phyloP scores from a whole-genome alignment of 2,888 invertebrate genomes.

The Strigamia maritima region DNA sequence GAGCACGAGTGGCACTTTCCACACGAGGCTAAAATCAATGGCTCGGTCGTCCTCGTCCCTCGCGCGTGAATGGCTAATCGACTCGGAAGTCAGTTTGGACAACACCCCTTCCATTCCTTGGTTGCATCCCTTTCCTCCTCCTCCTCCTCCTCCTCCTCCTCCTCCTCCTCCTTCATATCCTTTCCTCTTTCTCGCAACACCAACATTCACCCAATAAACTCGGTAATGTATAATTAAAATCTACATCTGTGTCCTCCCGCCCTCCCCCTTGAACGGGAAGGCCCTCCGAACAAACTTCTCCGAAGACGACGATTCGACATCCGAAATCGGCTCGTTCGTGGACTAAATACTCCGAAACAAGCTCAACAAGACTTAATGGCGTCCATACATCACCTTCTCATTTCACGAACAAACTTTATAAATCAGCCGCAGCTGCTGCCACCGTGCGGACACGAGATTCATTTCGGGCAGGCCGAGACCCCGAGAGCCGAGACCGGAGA shows the following conservation, averaged over 20 bases:
- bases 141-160: too few species aligned
- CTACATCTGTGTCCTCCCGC: conserved; percentile 33
- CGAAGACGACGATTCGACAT: too few species aligned
- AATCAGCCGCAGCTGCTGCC: conserved; percentile 38
- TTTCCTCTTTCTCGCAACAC: background rate
- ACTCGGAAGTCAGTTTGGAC: conserved; percentile 24
- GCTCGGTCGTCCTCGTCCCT: conserved; percentile 10
- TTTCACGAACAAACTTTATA: conserved; percentile 31
- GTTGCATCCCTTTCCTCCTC: background rate
- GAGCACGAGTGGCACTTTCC: background rate
- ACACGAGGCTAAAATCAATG: conserved; percentile 19
- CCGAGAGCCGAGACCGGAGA: background rate
- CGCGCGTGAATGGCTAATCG: conserved; percentile 37
- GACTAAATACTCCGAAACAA: background rate
- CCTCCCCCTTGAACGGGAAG: background rate
- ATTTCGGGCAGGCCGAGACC: conserved; percentile 13
- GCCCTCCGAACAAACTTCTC: background rate
- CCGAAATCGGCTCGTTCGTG: background rate
- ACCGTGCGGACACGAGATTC: conserved; percentile 34
- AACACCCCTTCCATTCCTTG: conserved; percentile 4
- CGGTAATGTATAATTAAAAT: conserved; percentile 38
- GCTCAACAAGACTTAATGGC: conserved; percentile 11
- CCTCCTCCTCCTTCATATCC: background rate
- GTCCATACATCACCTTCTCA: conserved; percentile 35
- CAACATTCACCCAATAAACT: conserved; percentile 13